Base-by-base conservation (phyloP, 2,113 vertebrate species). In the Neofelis nebulosa region DNA sequence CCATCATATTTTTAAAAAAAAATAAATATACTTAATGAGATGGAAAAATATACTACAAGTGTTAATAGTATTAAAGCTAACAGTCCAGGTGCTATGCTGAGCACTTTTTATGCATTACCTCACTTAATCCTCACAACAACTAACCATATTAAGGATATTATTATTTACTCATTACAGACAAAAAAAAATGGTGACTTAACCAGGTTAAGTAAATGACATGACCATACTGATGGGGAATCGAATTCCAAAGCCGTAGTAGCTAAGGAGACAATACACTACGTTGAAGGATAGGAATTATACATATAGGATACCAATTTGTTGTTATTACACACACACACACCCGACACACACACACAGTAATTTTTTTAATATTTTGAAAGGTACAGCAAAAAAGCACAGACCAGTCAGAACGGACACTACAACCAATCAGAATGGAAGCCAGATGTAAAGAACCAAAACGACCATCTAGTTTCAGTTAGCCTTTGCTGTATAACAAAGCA, bases 301-400 rank as follows among this genome's bases (percentile, higher is more conserved):
- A 83, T 29, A 95, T 36, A 81, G 13, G 48, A 61, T 63, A 74
- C 41, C 55, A 81, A 89, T 63, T 50, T 81, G n/a, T 50, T 66
- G n/a, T 52, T 73, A 82, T 25, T 41, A 87, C n/a, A 61, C 25
- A 63, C 13, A 29, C 31, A 71, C 48, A 81, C 19, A 19, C 45
- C 29, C 33, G 29, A 69, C n/a, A 48, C 23, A 63, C 7, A 19
- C 33, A 52, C 38, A 76, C 6, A 55, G 36, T 68, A 52, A 80
- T 74, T 38, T 85, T 92, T 25, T 4, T 65, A 93, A 63, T 71
- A 89, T 61, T 82, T 74, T 15, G 55, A 89, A 94, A 5, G 25
- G 52, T 80, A 71, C 31, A 50, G 36, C 93, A 89, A 88, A 94
- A 82, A 94, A 94, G 74, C 74, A 71, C 16, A 69, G 36, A 80